These are phyloP conservation scores for Drosophila ercepeae DNA, from an alignment of 1,140 invertebrate genomes.

Conservation along the genomic window DNA sequence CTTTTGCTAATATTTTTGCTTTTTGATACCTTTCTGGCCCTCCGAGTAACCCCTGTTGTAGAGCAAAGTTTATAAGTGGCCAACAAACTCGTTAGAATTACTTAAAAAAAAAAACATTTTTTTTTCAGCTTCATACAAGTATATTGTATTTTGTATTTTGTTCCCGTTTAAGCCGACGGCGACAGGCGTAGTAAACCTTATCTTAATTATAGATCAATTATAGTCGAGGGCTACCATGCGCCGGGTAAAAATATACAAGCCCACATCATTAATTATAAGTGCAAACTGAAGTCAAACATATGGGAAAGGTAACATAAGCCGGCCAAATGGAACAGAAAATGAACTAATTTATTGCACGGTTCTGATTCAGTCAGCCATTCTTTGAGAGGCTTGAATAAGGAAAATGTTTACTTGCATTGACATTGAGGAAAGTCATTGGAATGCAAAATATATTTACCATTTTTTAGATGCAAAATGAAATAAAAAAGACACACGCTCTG, in stretches of 20 bases:
- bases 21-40: not conserved
- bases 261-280: slow-evolving; percentile 49
- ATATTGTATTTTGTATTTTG: not conserved
- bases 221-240: slow-evolving; percentile 35
- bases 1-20: slow-evolving; percentile 3
- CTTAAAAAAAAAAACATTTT: slow-evolving; percentile 66
- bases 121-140: too few relatives aligned
- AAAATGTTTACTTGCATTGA: not conserved
- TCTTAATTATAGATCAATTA: slow-evolving; percentile 82
- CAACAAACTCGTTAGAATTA: slow-evolving; percentile 48
- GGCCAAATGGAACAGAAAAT: slow-evolving; percentile 26
- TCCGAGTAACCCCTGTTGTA: slow-evolving; percentile 5
- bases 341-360: slow-evolving; percentile 26
- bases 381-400: not conserved
- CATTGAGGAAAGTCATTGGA: slow-evolving; percentile 4
- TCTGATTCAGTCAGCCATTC: slow-evolving; percentile 6
- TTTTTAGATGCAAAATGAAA: too few relatives aligned
- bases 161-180: slow-evolving; percentile 35
- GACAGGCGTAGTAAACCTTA: slow-evolving; percentile 66
- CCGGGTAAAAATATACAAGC: slow-evolving; percentile 16
- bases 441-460: not conserved
- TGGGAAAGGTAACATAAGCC: slow-evolving; percentile 12
- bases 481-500: too few relatives aligned
- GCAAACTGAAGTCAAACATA: slow-evolving; percentile 31
- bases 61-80: slow-evolving; percentile 36